These are phyloP conservation scores for Ptychadena robeensis DNA, from an alignment of 2,797 vertebrate species.

Conservation along the genomic window DNA sequence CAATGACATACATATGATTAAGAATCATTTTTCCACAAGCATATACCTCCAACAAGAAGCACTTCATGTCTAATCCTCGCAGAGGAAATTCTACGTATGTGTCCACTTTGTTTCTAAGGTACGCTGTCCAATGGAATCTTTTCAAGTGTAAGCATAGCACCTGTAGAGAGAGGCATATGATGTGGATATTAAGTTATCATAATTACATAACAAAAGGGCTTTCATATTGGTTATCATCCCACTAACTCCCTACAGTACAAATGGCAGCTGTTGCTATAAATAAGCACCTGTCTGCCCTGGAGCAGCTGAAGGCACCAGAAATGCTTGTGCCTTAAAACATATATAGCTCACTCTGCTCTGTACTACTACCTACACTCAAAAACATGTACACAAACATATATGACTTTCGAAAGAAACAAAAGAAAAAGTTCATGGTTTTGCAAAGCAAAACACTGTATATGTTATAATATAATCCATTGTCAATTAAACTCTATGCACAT, in stretches of 20 bases:
- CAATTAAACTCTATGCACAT: no score
- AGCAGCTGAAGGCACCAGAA: constrained; percentile 2
- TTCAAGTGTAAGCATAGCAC: constrained; percentile 98
- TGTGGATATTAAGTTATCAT: neutral
- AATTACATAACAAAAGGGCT: neutral
- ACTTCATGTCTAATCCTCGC: constrained; percentile 91
- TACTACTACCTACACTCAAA: neutral
- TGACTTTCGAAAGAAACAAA: no score
- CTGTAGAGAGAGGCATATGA: constrained; percentile 68
- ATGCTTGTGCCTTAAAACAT: neutral
- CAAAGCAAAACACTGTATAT: no score
- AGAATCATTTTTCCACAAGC: neutral
- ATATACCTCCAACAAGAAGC: constrained; percentile 91
- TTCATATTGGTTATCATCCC: neutral
- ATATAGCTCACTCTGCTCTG: neutral
- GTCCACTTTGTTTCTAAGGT: constrained; percentile 96
- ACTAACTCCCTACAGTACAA: neutral
- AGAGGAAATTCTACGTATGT: constrained; percentile 96
- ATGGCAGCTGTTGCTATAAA: neutral
- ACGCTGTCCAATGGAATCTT: constrained; percentile 98
- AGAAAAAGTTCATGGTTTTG: no score
- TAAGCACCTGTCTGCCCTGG: neutral
- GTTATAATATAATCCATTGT: no score
- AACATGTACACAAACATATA: neutral
- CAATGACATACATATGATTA: no score